phyloP scores from a whole-genome alignment of 2,113 vertebrate species.

The Pseudonaja textilis region DNA sequence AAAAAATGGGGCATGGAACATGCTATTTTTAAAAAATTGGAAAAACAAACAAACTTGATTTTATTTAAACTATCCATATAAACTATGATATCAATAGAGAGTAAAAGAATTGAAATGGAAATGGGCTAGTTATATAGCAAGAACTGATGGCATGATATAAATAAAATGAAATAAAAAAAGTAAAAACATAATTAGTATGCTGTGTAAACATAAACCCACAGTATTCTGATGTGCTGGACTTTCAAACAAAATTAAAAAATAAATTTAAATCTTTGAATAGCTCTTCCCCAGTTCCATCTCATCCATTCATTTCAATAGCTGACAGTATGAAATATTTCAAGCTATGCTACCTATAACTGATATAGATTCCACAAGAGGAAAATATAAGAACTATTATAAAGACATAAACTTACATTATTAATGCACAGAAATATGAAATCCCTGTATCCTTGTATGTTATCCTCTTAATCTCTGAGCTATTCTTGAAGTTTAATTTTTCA shows the following conservation, averaged over 20 bases:
- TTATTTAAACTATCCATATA: not conserved
- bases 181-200: not conserved
- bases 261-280: not conserved
- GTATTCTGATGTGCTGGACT: not conserved
- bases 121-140: no score
- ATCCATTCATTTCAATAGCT: conserved; percentile 40
- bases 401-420: not conserved
- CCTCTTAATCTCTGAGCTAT: conserved; percentile 28
- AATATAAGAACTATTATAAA: not conserved
- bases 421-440: conserved; percentile 20
- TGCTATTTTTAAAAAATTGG: not conserved
- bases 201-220: not conserved
- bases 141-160: not conserved
- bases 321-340: not conserved
- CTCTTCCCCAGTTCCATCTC: conserved; percentile 28
- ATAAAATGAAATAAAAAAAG: not conserved
- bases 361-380: not conserved
- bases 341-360: conserved; percentile 8
- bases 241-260: not conserved
- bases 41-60: not conserved
- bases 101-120: not conserved
- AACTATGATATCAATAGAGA: not conserved
- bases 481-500: not conserved
- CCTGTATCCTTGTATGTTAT: conserved; percentile 22
- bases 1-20: not conserved